A percentile compares a stretch with the other conserved stretches of the same genome.
Conservation (phyloP, 1,140 invertebrate genomes). For the Diprion similis region DNA sequence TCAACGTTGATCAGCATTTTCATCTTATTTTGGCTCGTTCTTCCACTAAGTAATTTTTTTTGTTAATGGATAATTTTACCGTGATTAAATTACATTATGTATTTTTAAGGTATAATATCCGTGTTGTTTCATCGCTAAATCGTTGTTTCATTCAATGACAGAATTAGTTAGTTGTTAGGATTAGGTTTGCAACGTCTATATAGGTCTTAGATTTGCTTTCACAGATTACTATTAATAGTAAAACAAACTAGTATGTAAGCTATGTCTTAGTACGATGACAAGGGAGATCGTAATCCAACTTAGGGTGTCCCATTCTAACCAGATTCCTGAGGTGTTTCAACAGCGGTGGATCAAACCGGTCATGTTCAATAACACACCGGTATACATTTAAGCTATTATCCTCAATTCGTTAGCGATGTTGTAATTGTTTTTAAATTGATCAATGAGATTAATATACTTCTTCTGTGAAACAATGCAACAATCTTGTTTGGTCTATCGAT, state of each 20-base stretch:
- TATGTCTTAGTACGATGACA: constrained; percentile 44
- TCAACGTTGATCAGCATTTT: constrained; percentile 2
- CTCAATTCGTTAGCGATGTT: background rate
- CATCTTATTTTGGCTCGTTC: background rate
- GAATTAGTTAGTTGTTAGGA: constrained; percentile 42
- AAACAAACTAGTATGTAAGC: constrained; percentile 45
- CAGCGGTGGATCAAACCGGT: constrained; percentile 16
- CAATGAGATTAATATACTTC: background rate
- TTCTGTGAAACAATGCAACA: background rate
- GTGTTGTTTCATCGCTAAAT: background rate
- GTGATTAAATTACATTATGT: background rate
- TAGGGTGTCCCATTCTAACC: constrained; percentile 35
- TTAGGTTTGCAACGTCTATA: constrained; percentile 48
- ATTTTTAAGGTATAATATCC: constrained; percentile 8
- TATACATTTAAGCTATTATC: background rate
- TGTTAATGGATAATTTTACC: background rate
- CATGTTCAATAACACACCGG: background rate
- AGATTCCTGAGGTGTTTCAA: constrained; percentile 35
- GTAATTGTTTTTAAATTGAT: background rate
- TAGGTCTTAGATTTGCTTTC: constrained; percentile 43
- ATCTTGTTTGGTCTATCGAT: background rate
- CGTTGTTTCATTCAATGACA: constrained; percentile 37
- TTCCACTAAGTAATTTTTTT: background rate
- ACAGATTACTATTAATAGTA: constrained; percentile 48
- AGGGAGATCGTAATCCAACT: constrained; percentile 37